Evolutionary conservation across 2,888 invertebrate species (phyloP).

Genomic region (Gortyna flavago): DNA sequence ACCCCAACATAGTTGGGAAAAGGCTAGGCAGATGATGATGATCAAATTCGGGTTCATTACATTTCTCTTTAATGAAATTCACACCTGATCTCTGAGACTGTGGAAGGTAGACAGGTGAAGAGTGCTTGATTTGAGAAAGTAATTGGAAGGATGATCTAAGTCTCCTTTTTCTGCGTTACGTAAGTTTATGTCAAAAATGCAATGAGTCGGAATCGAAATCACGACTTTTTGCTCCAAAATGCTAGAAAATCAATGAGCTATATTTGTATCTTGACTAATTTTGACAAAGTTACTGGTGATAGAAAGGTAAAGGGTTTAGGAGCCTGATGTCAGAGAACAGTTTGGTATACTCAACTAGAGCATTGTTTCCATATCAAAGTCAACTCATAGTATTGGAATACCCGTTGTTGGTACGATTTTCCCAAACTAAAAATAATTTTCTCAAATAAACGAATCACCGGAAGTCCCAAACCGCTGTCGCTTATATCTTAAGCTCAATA

Average conservation of each 20-base stretch:
- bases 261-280: too few species aligned
- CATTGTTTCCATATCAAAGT: too few species aligned
- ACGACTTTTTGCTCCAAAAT: not conserved
- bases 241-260: not conserved
- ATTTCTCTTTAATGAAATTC: conserved; percentile 12
- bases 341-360: too few species aligned
- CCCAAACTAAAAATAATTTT: not conserved
- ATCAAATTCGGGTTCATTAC: conserved; percentile 40
- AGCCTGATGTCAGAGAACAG: too few species aligned
- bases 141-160: too few species aligned
- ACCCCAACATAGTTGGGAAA: too few species aligned
- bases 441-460: not conserved
- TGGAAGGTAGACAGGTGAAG: not conserved
- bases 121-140: not conserved
- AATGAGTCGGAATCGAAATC: not conserved
- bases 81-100: not conserved
- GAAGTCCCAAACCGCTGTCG: conserved; percentile 48
- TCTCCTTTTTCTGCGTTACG: too few species aligned
- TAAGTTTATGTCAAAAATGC: too few species aligned
- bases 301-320: too few species aligned
- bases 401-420: not conserved
- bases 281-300: too few species aligned
- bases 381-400: too few species aligned
- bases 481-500: conserved; percentile 22
- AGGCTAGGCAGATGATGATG: too few species aligned